Conservation (phyloP, 2,888 invertebrate species). For the Drosophila nr. perissopoda region DNA sequence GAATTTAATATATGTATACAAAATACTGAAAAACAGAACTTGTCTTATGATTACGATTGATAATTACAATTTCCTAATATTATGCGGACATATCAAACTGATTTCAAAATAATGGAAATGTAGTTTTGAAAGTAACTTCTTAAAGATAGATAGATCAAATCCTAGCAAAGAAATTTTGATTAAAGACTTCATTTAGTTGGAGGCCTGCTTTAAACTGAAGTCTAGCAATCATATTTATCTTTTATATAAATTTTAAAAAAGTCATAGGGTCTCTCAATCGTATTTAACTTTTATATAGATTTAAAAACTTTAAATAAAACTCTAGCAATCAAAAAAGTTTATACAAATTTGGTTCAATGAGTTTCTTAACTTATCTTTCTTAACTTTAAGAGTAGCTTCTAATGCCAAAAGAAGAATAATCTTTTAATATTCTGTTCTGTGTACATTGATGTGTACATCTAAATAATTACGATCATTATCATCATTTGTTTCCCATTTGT, state of each 20-base stretch:
- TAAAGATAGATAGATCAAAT: background rate
- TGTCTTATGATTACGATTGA: slow-evolving; percentile 1
- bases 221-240: background rate
- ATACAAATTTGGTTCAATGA: background rate
- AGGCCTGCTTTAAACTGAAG: background rate
- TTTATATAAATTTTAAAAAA: background rate
- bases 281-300: background rate
- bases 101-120: background rate
- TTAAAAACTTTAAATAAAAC: background rate
- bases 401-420: background rate
- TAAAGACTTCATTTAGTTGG: background rate
- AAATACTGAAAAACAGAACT: slow-evolving; percentile 10
- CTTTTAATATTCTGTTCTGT: background rate
- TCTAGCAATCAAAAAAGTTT: background rate
- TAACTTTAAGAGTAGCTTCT: background rate
- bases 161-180: background rate
- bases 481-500: background rate
- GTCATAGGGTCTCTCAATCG: background rate
- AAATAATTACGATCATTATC: background rate
- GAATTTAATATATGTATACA: slow-evolving; percentile 50
- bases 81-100: background rate
- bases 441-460: too few species aligned
- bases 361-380: background rate
- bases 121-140: background rate
- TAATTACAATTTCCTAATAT: background rate